Percentiles rank a stretch among this genome's conserved stretches.
Conservation (phyloP, 2,797 vertebrate genomes). For the Fundulus diaphanus region DNA sequence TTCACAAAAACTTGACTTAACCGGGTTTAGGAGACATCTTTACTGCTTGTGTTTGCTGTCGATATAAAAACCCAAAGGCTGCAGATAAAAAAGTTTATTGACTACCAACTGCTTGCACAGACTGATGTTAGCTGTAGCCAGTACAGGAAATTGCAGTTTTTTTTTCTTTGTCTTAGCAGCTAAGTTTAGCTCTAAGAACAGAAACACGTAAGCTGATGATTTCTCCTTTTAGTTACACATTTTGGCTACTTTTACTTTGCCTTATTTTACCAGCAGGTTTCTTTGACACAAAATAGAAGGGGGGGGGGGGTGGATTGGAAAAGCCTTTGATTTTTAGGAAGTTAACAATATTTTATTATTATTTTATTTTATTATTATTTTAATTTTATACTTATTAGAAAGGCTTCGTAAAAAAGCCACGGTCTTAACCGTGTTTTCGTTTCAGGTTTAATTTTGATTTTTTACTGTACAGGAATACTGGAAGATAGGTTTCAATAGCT, state of each 20-base stretch:
- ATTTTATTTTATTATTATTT: no score
- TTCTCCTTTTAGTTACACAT: not conserved
- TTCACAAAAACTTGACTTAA: constrained; percentile 1
- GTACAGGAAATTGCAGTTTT: not conserved
- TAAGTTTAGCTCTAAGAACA: not conserved
- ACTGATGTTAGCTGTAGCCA: not conserved
- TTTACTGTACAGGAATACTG: not conserved
- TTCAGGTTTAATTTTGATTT: not conserved
- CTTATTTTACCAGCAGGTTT: not conserved
- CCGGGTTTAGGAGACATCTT: not conserved
- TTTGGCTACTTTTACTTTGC: not conserved
- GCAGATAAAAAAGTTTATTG: not conserved
- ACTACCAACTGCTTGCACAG: not conserved
- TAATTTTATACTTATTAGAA: not conserved
- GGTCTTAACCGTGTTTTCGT: no score
- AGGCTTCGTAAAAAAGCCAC: not conserved
- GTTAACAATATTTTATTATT: no score
- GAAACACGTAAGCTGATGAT: not conserved
- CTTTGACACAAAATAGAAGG: not conserved
- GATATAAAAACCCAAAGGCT: not conserved
- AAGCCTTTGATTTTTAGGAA: not conserved
- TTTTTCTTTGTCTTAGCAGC: not conserved
- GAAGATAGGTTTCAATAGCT: not conserved
- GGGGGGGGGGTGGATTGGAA: not conserved
- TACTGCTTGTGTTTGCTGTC: not conserved